Percentiles rank a stretch among this genome's conserved stretches.
These are phyloP conservation scores for Mesorhabditis sp. DNA, from an alignment of 2,888 invertebrate genomes.

Conservation along the genomic window DNA sequence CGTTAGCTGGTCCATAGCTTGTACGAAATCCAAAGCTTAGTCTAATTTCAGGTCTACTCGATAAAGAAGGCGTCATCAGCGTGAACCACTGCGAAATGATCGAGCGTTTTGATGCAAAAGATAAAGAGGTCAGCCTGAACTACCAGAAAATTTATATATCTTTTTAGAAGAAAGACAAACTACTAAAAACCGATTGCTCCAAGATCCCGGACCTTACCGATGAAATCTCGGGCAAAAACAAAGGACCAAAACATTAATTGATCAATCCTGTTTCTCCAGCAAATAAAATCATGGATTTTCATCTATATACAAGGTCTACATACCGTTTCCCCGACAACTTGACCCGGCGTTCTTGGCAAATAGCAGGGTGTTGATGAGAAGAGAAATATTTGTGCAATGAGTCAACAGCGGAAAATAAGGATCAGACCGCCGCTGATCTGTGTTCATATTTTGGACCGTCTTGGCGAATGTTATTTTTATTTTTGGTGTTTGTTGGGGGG, in stretches of 20 bases:
- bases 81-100: constrained; percentile 6
- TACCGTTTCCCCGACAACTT: too few relatives aligned
- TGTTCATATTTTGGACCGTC: neutral
- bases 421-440: neutral
- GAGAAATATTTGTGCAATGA: too few relatives aligned
- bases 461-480: constrained; percentile 5
- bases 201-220: neutral
- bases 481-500: neutral
- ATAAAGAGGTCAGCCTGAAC: neutral
- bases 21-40: neutral
- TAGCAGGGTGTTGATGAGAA: too few relatives aligned
- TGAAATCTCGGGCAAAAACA: neutral
- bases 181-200: constrained; percentile 1
- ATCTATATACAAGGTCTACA: too few relatives aligned
- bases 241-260: too few relatives aligned
- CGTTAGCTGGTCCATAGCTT: too few relatives aligned
- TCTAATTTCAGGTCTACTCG: neutral
- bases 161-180: neutral
- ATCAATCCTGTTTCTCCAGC: too few relatives aligned
- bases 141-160: neutral
- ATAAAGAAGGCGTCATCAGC: neutral
- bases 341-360: too few relatives aligned
- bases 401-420: too few relatives aligned
- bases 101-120: neutral
- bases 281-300: too few relatives aligned